Evolutionary conservation across 2,113 vertebrate species (phyloP).

Genomic region (Eira barbara): DNA sequence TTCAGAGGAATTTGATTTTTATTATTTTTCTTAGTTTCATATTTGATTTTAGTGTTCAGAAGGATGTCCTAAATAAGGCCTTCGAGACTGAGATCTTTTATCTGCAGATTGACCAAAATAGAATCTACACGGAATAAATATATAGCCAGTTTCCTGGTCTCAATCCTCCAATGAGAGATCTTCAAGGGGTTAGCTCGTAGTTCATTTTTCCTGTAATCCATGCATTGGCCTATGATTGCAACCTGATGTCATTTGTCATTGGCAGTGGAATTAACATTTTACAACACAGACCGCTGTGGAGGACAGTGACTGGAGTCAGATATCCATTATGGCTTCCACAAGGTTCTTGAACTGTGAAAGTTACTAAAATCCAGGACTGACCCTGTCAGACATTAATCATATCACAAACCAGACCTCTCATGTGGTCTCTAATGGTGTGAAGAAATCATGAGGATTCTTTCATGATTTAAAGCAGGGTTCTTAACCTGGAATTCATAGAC

Average conservation of each 20-base stretch:
- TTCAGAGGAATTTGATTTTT: conserved; percentile 69
- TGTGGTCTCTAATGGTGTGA: neutral
- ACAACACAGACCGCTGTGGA: neutral
- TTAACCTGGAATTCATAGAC: neutral
- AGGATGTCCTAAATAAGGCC: conserved; percentile 50
- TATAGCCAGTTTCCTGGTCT: neutral
- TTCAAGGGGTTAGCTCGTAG: neutral
- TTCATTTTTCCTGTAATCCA: neutral
- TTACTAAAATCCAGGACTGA: neutral
- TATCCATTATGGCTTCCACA: neutral
- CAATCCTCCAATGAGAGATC: neutral
- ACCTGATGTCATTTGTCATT: neutral
- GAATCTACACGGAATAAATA: neutral
- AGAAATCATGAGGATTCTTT: neutral
- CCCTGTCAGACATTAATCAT: neutral
- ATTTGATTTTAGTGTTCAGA: conserved; percentile 65
- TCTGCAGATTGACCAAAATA: neutral
- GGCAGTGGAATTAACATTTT: conserved; percentile 17
- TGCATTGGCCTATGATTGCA: neutral
- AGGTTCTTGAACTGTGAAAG: neutral
- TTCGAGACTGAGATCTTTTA: conserved; percentile 10
- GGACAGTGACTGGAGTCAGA: neutral
- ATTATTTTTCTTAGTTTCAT: conserved; percentile 58
- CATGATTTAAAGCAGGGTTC: neutral
- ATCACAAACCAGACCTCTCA: conserved; percentile 1